phyloP scores from a whole-genome alignment of 2,113 vertebrate genomes.

The Thymallus thymallus region DNA sequence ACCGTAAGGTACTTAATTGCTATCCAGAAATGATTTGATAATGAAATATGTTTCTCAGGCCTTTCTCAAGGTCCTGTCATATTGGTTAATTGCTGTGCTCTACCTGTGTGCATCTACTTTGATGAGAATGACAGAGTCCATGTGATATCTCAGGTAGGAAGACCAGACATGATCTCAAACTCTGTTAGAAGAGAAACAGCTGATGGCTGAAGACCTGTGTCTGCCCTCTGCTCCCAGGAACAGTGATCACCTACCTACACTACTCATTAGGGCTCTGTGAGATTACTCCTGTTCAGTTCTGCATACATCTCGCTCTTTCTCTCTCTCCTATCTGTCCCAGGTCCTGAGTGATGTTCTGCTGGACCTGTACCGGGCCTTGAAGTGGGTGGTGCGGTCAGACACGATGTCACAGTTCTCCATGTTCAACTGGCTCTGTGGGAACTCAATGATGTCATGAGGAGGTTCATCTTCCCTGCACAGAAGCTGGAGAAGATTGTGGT shows the following conservation, averaged over 20 bases:
- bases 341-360: slow-evolving; percentile 82
- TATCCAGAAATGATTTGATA: too few species aligned
- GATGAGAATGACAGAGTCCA: neutral
- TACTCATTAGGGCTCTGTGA: neutral
- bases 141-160: neutral
- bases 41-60: too few species aligned
- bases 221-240: too few species aligned
- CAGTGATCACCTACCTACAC: neutral
- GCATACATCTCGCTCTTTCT: slow-evolving; percentile 3
- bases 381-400: slow-evolving; percentile 78
- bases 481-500: slow-evolving; percentile 89
- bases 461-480: slow-evolving; percentile 83
- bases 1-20: too few species aligned
- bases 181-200: too few species aligned
- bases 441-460: slow-evolving; percentile 79
- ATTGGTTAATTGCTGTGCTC: slow-evolving; percentile 54
- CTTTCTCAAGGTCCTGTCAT: slow-evolving; percentile 49
- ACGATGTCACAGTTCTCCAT: slow-evolving; percentile 76
- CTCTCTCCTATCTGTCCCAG: slow-evolving; percentile 49
- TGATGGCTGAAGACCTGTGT: too few species aligned
- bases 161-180: too few species aligned
- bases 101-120: neutral
- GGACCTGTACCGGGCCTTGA: slow-evolving; percentile 91
- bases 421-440: slow-evolving; percentile 91
- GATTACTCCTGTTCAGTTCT: neutral